phyloP scores from a whole-genome alignment of 2,888 invertebrate genomes.

The Leptinotarsa peninsularis region DNA sequence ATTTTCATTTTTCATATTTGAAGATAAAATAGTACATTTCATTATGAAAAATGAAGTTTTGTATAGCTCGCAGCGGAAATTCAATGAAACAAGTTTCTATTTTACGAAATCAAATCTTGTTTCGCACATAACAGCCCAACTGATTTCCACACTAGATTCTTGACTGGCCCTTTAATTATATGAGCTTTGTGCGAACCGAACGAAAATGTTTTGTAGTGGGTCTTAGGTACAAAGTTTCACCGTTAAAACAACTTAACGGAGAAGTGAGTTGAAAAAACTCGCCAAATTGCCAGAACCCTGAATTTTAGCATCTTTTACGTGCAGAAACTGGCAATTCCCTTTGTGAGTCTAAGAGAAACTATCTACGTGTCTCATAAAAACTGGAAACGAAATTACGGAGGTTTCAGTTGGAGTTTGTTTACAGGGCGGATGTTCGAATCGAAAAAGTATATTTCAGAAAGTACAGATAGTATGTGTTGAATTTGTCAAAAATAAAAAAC shows the following conservation, averaged over 20 bases:
- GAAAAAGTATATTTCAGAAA: too few species aligned
- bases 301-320: conserved; percentile 43
- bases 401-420: conserved; percentile 31
- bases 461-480: too few species aligned
- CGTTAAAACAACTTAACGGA: conserved; percentile 36
- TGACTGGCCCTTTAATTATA: conserved; percentile 22
- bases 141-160: background rate
- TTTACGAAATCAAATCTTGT: background rate
- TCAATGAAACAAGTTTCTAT: background rate
- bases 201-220: conserved; percentile 26
- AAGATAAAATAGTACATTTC: too few species aligned
- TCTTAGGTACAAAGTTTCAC: conserved; percentile 26
- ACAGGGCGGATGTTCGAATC: background rate
- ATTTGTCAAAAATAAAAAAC: too few species aligned
- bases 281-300: conserved; percentile 36
- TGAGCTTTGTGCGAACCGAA: conserved; percentile 25
- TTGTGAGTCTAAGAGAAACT: conserved; percentile 40
- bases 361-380: conserved; percentile 43
- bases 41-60: too few species aligned
- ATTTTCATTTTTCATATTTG: too few species aligned
- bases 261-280: conserved; percentile 36
- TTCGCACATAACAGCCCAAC: background rate
- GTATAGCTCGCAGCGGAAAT: background rate
- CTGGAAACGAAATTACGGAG: conserved; percentile 41
- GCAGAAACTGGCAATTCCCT: conserved; percentile 42